Evolutionary conservation across 2,888 invertebrate species (phyloP), one percentile per base, ranked within the genome.

Genomic region (Ormyrus rosae): DNA sequence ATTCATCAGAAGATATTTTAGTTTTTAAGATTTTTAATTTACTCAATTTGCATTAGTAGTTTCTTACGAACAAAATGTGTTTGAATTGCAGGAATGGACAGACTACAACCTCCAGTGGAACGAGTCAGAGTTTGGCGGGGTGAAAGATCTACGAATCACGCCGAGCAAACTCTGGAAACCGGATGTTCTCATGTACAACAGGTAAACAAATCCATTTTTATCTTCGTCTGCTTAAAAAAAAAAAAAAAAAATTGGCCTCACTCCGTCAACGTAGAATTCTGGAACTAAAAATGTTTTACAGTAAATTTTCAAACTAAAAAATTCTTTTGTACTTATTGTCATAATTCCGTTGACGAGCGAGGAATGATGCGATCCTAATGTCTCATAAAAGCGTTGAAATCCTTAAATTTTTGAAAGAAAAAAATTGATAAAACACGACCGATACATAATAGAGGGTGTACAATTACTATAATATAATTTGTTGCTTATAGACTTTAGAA

Each of bases 181-280:
- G 84, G 99, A 99, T 92, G 97, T 99, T 88, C 96, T 99, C 85
- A 97, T 99, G 96, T 99, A 99, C 92, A 99, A 99, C 95, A 99
- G 99, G 98, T 98, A 93, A 93, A 87, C 55, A 53, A 53, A 79
- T 84, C 81, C 84, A 56, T n/a, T 60, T 70, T 64, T 51, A 6
- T 19, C 50, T 11, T 84, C 85, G 84, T 75, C 60, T 45, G 63
- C 58, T 56, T 56, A 10, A 11, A 53, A 19, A 7, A 56, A 46
- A 2, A 2, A 46, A 5, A 45, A 4, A 8, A 67, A 56, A 53
- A 6, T 7, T 4, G 34, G 34, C 34, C 34, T 34, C 1, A 6
- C 58, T 46, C 8, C 56, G 4, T 9, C 56, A 19, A 9, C 53
- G 5, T 53, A 5, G 34, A 67, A 65, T n/a, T 50, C 19, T 10